These are phyloP conservation scores for Erethizon dorsatum DNA, from an alignment of 2,797 vertebrate species.

Conservation along the genomic window DNA sequence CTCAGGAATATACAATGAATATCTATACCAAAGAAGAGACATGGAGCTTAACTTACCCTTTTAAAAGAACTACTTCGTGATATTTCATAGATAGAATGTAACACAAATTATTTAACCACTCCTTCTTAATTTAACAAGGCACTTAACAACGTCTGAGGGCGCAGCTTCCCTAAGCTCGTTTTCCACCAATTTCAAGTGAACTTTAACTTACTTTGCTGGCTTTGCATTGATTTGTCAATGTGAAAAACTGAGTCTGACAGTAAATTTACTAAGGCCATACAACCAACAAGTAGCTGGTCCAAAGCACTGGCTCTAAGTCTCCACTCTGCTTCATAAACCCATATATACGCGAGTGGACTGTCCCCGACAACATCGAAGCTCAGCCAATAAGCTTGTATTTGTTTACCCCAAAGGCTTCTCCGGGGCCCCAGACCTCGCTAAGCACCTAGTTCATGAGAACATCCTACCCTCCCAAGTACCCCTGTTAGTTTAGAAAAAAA, in stretches of 20 bases:
- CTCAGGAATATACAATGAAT: constrained; percentile 2
- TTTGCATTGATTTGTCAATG: neutral
- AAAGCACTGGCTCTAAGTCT: neutral
- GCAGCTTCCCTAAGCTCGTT: neutral
- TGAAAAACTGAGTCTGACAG: neutral
- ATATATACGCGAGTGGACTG: neutral
- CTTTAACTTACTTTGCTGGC: constrained; percentile 14
- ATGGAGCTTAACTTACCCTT: constrained; percentile 21
- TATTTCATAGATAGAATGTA: neutral
- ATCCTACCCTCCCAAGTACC: neutral
- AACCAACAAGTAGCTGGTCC: neutral
- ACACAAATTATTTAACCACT: constrained; percentile 29
- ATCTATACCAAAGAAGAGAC: neutral
- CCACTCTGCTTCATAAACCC: neutral
- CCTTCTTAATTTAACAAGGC: neutral
- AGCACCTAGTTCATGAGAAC: neutral
- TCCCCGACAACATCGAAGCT: neutral
- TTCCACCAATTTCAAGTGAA: neutral
- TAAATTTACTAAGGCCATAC: neutral
- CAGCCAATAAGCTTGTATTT: neutral
- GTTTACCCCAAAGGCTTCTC: neutral
- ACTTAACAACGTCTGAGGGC: neutral
- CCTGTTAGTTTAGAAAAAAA: neutral
- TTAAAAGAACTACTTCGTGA: constrained; percentile 42
- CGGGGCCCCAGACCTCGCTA: neutral